These are phyloP conservation scores for Hetaerina americana DNA, from an alignment of 1,140 invertebrate species.

Conservation along the genomic window DNA sequence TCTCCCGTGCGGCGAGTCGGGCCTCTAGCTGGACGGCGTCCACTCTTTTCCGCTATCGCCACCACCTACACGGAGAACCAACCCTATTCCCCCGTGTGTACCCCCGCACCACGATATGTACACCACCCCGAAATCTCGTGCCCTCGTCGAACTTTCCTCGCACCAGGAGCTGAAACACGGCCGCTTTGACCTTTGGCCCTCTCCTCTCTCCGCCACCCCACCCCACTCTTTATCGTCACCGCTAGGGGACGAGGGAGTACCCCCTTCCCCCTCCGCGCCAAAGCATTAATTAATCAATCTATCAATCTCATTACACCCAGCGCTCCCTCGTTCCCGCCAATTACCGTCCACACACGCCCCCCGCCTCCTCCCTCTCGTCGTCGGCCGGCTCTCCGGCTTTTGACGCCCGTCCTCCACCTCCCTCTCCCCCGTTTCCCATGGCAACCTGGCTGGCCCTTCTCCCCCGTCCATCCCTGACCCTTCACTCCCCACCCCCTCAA, in stretches of 20 bases:
- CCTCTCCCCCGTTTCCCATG: not conserved
- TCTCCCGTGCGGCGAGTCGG: no score
- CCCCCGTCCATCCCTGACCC: not conserved
- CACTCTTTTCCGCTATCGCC: no score
- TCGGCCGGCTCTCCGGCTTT: not conserved
- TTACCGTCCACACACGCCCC: not conserved
- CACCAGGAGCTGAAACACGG: no score
- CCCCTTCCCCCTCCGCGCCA: no score
- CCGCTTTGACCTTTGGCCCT: no score
- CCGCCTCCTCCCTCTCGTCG: not conserved
- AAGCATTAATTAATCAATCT: conserved; percentile 1
- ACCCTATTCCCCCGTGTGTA: no score
- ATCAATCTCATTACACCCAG: not conserved
- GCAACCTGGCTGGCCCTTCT: not conserved
- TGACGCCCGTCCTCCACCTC: not conserved
- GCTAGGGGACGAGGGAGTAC: not conserved
- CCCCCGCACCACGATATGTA: no score
- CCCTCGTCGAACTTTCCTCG: no score
- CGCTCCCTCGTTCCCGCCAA: not conserved
- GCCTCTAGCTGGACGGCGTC: no score
- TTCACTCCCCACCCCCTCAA: not conserved
- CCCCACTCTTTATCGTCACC: not conserved
- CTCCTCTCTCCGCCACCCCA: not conserved
- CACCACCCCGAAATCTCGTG: no score
- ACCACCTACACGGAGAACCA: no score